Percentiles rank a stretch among this genome's conserved stretches.
Conservation (phyloP, 2,888 invertebrate genomes). For the Falcaria lacertinaria region DNA sequence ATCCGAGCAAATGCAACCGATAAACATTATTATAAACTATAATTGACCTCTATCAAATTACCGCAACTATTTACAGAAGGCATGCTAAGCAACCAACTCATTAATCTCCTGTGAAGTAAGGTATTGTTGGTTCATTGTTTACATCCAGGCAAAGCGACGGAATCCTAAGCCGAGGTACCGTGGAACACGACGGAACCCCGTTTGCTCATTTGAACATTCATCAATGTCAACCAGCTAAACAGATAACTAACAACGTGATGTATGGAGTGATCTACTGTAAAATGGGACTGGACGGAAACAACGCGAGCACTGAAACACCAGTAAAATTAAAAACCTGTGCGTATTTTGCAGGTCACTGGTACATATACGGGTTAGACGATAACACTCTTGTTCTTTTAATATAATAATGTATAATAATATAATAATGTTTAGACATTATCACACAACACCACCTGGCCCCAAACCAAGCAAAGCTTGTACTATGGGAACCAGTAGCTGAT, state of each 20-base stretch:
- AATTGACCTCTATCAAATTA: too few relatives aligned
- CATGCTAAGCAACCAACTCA: constrained; percentile 13
- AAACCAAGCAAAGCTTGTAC: too few relatives aligned
- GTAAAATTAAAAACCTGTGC: constrained; percentile 17
- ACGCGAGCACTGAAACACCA: constrained; percentile 27
- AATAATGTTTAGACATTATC: too few relatives aligned
- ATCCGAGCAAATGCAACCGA: too few relatives aligned
- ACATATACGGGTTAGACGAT: neutral
- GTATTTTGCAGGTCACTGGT: constrained; percentile 1
- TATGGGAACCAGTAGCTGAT: too few relatives aligned
- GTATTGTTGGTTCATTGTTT: constrained; percentile 36
- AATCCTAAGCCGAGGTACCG: constrained; percentile 29
- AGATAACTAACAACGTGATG: constrained; percentile 67
- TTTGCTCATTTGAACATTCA: constrained; percentile 52
- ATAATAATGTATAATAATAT: too few relatives aligned
- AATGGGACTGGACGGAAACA: constrained; percentile 38
- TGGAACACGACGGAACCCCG: constrained; percentile 28
- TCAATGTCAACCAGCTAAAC: constrained; percentile 59
- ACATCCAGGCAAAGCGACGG: constrained; percentile 23
- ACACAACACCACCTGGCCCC: too few relatives aligned
- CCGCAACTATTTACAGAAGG: too few relatives aligned
- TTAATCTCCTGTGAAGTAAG: constrained; percentile 25
- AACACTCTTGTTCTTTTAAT: neutral
- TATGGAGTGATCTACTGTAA: constrained; percentile 57
- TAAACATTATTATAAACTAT: too few relatives aligned